Conservation (phyloP, 2,888 invertebrate species). For the Charanyca ferruginea region DNA sequence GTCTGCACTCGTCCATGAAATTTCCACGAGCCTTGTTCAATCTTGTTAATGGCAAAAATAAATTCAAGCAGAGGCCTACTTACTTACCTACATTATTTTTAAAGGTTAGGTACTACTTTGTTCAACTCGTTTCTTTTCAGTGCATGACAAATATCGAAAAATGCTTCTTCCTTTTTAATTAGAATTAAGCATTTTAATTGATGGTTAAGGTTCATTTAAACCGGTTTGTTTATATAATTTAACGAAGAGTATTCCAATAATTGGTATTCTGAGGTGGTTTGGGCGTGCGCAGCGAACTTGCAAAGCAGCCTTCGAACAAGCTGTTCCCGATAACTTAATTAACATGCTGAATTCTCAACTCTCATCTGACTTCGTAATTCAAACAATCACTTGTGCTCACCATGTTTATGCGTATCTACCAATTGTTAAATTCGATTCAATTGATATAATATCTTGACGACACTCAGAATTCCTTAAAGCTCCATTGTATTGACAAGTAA, state of each 20-base stretch:
- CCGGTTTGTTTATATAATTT: slow-evolving; percentile 32
- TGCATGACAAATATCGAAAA: background rate
- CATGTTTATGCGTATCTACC: slow-evolving; percentile 57
- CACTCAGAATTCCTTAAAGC: slow-evolving; percentile 14
- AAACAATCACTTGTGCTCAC: slow-evolving; percentile 66
- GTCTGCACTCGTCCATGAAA: slow-evolving; percentile 54
- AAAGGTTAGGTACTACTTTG: background rate
- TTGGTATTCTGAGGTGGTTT: slow-evolving; percentile 67
- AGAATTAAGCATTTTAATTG: background rate
- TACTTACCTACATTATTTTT: slow-evolving; percentile 10
- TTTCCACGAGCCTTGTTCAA: slow-evolving; percentile 39
- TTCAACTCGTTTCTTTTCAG: slow-evolving; percentile 14
- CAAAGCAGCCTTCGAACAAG: slow-evolving; percentile 68
- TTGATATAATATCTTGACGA: slow-evolving; percentile 39
- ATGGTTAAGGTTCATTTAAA: slow-evolving; percentile 12
- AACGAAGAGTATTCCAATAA: slow-evolving; percentile 61
- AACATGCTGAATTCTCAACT: slow-evolving; percentile 75
- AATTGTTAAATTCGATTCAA: slow-evolving; percentile 58
- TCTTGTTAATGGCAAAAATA: slow-evolving; percentile 43
- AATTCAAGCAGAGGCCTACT: slow-evolving; percentile 26
- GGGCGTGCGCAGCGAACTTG: slow-evolving; percentile 63
- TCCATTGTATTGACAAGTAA: slow-evolving; percentile 35
- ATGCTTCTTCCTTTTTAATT: too few relatives aligned
- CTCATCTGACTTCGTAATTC: slow-evolving; percentile 73
- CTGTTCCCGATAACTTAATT: slow-evolving; percentile 77